phyloP scores from a whole-genome alignment of 2,113 vertebrate genomes.

The Blennius ocellaris region DNA sequence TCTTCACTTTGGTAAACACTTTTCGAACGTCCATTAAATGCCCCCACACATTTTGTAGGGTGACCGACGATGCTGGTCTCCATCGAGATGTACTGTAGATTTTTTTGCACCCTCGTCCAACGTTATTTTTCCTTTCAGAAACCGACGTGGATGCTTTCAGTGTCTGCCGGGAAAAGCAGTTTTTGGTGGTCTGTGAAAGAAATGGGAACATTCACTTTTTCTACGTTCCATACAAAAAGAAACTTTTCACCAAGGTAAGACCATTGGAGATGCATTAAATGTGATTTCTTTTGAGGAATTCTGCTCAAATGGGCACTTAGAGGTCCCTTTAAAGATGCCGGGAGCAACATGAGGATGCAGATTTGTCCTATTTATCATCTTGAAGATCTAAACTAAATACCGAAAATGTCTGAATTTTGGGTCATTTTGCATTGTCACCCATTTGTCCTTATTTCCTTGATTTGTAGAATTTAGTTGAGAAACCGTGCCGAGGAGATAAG shows the following conservation, averaged over 20 bases:
- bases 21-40: no score
- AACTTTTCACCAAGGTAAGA: constrained; percentile 89
- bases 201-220: constrained; percentile 93
- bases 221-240: constrained; percentile 90
- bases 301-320: no score
- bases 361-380: no score
- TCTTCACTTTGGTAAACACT: constrained; percentile 89
- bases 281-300: no score
- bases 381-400: no score
- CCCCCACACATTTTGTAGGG: neutral
- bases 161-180: constrained; percentile 88
- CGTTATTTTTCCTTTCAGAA: constrained; percentile 85
- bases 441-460: neutral
- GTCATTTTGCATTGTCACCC: no score
- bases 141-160: constrained; percentile 90
- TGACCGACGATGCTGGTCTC: no score
- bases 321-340: no score
- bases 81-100: no score
- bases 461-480: constrained; percentile 84
- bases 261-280: neutral
- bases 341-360: no score
- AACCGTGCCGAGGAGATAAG: constrained; percentile 69
- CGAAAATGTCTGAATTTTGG: no score
- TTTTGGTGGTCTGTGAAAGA: constrained; percentile 93
- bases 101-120: no score